phyloP scores from a whole-genome alignment of 2,797 vertebrate genomes.

The Argyrosomus regius region DNA sequence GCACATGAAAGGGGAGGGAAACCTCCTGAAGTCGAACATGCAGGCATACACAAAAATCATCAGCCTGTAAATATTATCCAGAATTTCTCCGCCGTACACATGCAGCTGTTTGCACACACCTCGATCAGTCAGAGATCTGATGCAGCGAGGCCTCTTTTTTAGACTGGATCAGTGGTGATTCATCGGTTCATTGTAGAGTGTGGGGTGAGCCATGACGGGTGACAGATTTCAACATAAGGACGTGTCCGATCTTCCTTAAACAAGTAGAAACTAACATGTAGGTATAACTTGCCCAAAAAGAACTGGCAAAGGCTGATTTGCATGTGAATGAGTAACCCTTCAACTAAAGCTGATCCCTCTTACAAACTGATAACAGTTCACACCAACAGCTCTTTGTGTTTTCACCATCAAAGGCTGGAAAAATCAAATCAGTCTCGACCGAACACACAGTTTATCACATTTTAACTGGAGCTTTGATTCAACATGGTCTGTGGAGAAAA shows the following conservation, averaged over 20 bases:
- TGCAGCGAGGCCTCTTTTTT: conserved; percentile 21
- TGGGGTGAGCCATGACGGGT: conserved; percentile 36
- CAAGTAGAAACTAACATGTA: conserved; percentile 12
- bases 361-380: conserved; percentile 33
- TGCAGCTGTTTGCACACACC: conserved; percentile 36
- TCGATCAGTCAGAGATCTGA: conserved; percentile 25
- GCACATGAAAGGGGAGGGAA: conserved; percentile 63
- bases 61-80: conserved; percentile 7
- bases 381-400: conserved; percentile 18
- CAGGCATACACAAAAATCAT: conserved; percentile 19
- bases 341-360: conserved; percentile 32
- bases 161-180: conserved; percentile 46
- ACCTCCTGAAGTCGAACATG: conserved; percentile 41
- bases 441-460: conserved; percentile 4
- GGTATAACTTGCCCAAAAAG: background rate
- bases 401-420: conserved; percentile 33
- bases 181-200: conserved; percentile 33
- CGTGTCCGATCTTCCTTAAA: conserved; percentile 9
- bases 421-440: conserved; percentile 36
- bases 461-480: background rate
- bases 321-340: conserved; percentile 38
- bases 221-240: conserved; percentile 31
- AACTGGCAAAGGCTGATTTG: conserved; percentile 8
- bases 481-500: background rate
- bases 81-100: no score